phyloP scores from a whole-genome alignment of 2,113 vertebrate species.

The Thomomys bottae region DNA sequence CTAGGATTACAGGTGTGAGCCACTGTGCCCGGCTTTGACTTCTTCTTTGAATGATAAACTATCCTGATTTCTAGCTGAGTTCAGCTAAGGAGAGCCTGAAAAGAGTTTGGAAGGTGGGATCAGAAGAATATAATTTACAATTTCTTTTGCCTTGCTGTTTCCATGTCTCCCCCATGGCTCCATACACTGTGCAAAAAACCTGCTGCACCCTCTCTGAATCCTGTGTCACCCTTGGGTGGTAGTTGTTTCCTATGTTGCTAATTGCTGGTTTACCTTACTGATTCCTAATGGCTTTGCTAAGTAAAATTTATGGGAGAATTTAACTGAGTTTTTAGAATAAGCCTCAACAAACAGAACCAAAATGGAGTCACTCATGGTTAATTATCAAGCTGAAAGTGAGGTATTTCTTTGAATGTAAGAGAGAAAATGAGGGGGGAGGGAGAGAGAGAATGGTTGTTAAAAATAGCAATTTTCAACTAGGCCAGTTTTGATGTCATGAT shows the following conservation, averaged over 20 bases:
- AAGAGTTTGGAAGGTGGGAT: neutral
- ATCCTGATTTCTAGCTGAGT: neutral
- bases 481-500: neutral
- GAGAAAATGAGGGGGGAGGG: neutral
- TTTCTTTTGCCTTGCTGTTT: neutral
- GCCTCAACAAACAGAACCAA: neutral
- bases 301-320: neutral
- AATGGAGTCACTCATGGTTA: neutral
- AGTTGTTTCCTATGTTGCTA: neutral
- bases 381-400: no score
- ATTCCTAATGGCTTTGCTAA: neutral
- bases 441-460: no score
- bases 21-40: no score
- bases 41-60: neutral
- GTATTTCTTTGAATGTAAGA: neutral
- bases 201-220: neutral
- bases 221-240: neutral
- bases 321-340: neutral
- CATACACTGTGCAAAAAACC: neutral
- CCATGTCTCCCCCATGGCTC: neutral
- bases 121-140: neutral
- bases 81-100: neutral
- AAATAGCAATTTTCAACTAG: no score
- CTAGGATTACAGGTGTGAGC: no score
- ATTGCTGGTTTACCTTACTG: neutral